Base-by-base conservation (phyloP, 2,113 vertebrate genomes). In the Isurus oxyrinchus region DNA sequence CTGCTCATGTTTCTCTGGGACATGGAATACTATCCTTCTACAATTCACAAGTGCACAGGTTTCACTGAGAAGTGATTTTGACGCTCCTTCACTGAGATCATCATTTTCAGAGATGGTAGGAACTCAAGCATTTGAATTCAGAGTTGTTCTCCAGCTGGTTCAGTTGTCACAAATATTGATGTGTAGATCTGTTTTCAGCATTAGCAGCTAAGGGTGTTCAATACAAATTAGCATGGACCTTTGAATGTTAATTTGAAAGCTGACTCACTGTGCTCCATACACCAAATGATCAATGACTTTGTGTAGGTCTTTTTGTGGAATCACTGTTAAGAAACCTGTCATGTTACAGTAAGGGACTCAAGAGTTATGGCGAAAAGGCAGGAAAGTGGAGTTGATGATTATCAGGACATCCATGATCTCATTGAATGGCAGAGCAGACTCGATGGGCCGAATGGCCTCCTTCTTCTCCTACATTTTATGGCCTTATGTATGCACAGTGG, bases 161-260 rank as follows among this genome's bases (percentile, higher is more conserved):
- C n/a, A 23, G 31, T 61, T 93, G 57, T 35, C 57, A 93, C 40
- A 61, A 93, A 63, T 93, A 93, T 93, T 93, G 57, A 63, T n/a
- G 14, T 40, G 57, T 93, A 21, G 59, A 61, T 93, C 35, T 57
- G 53, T 40, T 93, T 93, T 63, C 35, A 91, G 53, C 23, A 14
- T 93, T 93, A 93, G 35, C 57, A 61, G 31, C 35, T 61, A 31
- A 59, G 61, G 88, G 14, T 93, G 31, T 59, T 59, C 88, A 93
- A 61, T 93, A 61, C 31, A 93, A 93, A 93, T 93, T 93, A 93
- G 27, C 88, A 59, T 61, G 13, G 31, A 94, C 35, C 90, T 63
- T 40, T 63, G 35, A 35, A 94, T 40, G n/a, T 66, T 94, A 63
- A 94, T 94, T 94, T 94, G 14, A 94, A 94, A 2, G n/a, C 35